Evolutionary conservation across 1,140 invertebrate species (phyloP).

Genomic region (Trinorchestia longiramus): DNA sequence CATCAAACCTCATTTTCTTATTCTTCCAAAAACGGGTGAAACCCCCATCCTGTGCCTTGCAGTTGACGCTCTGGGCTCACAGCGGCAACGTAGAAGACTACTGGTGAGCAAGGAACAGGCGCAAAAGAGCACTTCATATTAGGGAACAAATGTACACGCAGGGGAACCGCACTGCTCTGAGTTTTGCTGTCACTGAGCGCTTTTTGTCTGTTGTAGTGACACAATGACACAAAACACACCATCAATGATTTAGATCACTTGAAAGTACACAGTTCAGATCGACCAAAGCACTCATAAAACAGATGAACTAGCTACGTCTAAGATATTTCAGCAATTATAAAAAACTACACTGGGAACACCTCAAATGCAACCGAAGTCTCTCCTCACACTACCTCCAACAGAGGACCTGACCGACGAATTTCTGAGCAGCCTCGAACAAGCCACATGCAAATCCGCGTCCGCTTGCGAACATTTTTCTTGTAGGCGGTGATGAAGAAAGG

Average conservation of each 20-base stretch:
- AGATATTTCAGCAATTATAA: conserved; percentile 2
- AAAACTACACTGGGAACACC: neutral
- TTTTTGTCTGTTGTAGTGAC: neutral
- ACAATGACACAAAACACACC: neutral
- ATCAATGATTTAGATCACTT: neutral
- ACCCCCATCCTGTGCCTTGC: neutral
- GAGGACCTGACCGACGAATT: neutral
- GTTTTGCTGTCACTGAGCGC: neutral
- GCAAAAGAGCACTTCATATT: neutral
- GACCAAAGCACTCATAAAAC: neutral
- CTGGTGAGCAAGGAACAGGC: conserved; percentile 4
- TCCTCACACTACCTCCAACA: neutral
- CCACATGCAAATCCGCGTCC: neutral
- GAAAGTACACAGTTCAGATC: neutral
- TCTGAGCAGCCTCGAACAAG: neutral
- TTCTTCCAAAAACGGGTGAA: neutral
- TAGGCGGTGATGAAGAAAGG: neutral
- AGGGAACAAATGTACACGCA: neutral
- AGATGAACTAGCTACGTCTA: neutral
- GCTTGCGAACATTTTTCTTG: neutral
- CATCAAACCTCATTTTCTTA: neutral
- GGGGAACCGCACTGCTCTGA: neutral
- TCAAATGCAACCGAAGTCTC: neutral
- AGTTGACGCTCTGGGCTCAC: neutral
- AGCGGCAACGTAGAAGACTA: neutral